phyloP scores from a whole-genome alignment of 2,113 vertebrate genomes.

The Rhinopithecus roxellana region DNA sequence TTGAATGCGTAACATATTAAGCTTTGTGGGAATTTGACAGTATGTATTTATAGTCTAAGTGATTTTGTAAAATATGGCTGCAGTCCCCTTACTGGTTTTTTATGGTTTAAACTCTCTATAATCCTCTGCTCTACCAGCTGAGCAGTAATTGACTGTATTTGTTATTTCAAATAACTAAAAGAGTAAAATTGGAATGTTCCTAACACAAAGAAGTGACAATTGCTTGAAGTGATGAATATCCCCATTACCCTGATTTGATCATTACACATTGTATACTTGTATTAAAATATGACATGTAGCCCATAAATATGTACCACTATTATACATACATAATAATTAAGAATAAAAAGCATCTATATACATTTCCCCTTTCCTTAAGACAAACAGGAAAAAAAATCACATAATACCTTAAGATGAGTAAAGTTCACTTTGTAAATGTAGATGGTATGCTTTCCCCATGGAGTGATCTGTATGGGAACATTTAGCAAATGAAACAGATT shows the following conservation, averaged over 20 bases:
- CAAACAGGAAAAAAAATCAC: background rate
- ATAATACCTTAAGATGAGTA: background rate
- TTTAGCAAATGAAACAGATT: slow-evolving; percentile 12
- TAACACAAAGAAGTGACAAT: background rate
- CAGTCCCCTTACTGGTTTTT: background rate
- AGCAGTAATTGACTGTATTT: background rate
- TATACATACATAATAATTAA: too few relatives aligned
- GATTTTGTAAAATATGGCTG: background rate
- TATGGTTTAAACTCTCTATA: background rate
- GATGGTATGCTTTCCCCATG: background rate
- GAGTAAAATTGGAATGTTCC: background rate
- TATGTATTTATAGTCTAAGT: background rate
- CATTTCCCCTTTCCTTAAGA: background rate
- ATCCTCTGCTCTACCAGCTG: background rate
- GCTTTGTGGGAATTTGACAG: background rate
- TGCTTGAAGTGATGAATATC: background rate
- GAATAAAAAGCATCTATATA: background rate
- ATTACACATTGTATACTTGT: background rate
- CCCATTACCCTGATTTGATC: background rate
- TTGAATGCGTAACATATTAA: background rate
- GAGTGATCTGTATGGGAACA: background rate
- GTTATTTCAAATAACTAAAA: background rate
- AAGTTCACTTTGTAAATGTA: background rate
- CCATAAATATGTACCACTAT: background rate
- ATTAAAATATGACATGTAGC: background rate